Conservation (phyloP, 2,797 vertebrate genomes). For the Coregonus suidteri region DNA sequence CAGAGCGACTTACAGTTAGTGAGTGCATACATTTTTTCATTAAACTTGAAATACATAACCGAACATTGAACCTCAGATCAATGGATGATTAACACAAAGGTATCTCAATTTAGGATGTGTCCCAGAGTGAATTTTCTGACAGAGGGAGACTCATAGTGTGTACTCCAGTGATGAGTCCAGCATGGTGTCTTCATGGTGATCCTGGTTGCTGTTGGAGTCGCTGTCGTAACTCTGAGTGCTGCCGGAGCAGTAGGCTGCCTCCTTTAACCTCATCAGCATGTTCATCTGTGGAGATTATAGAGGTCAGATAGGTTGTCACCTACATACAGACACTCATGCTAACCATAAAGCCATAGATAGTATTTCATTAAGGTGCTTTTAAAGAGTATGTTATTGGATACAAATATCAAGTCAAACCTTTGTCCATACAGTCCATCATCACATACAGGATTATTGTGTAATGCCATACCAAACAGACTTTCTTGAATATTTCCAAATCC, state of each 20-base stretch:
- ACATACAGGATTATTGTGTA: neutral
- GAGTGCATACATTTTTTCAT: too few relatives aligned
- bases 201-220: slow-evolving; percentile 84
- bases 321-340: neutral
- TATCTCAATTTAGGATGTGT: neutral
- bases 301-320: neutral
- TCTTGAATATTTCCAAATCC: neutral
- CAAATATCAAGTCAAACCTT: neutral
- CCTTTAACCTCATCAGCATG: slow-evolving; percentile 87
- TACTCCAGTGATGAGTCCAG: slow-evolving; percentile 82
- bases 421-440: too few relatives aligned
- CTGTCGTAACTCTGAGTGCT: slow-evolving; percentile 86
- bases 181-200: slow-evolving; percentile 78
- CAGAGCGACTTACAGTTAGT: too few relatives aligned
- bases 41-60: neutral
- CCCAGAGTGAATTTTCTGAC: neutral
- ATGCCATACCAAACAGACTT: neutral
- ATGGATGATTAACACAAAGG: slow-evolving; percentile 4
- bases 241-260: slow-evolving; percentile 81
- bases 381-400: neutral
- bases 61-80: neutral
- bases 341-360: neutral
- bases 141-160: slow-evolving; percentile 70
- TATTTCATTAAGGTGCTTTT: too few relatives aligned
- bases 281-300: slow-evolving; percentile 75